Conservation (phyloP, 2,113 vertebrate species). For the Apaloderma vittatum region DNA sequence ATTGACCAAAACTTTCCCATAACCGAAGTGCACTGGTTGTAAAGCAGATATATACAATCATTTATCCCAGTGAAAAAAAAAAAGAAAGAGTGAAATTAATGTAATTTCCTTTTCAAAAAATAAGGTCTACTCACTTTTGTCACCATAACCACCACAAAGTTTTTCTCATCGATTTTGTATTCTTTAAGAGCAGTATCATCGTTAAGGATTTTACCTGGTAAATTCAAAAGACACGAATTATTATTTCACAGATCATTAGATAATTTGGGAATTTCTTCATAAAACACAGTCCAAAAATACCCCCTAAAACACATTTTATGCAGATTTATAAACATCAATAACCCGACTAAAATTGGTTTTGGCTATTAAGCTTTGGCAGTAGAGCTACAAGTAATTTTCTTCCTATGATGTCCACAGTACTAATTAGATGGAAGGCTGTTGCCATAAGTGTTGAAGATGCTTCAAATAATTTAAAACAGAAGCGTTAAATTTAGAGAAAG, state of each 20-base stretch:
- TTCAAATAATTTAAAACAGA: neutral
- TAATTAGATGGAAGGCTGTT: neutral
- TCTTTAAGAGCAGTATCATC: constrained; percentile 95
- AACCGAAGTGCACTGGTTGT: neutral
- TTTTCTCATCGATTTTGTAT: constrained; percentile 98
- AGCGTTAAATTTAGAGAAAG: neutral
- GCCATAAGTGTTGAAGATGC: neutral
- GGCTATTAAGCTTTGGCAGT: neutral
- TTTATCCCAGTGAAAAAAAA: neutral
- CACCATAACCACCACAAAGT: constrained; percentile 98
- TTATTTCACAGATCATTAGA: neutral
- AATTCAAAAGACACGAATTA: constrained; percentile 33
- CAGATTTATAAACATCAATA: neutral
- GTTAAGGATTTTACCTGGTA: constrained; percentile 93
- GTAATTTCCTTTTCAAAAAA: neutral
- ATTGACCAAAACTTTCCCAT: neutral
- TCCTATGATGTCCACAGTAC: neutral
- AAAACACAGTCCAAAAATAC: neutral
- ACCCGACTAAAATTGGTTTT: neutral
- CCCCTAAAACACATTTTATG: accelerated
- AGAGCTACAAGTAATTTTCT: neutral
- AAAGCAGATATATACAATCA: neutral
- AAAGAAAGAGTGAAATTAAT: neutral
- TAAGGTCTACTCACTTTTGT: constrained; percentile 87
- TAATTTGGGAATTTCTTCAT: neutral